phyloP scores from a whole-genome alignment of 2,113 vertebrate species.

The Triplophysa tibetana region DNA sequence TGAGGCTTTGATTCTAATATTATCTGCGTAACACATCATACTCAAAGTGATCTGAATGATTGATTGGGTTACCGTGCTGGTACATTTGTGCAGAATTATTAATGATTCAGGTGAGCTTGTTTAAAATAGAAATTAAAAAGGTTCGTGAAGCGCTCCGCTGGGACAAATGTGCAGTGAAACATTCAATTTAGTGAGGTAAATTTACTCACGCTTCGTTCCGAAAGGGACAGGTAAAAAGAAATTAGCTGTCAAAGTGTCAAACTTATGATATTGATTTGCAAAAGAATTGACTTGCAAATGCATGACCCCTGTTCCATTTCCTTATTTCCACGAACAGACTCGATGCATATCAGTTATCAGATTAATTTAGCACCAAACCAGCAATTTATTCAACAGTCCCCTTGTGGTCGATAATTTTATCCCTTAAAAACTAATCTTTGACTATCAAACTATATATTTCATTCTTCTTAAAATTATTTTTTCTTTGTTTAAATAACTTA shows the following conservation, averaged over 20 bases:
- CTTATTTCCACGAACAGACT: constrained; percentile 9
- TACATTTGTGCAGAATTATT: neutral
- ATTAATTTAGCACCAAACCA: no score
- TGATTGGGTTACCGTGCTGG: constrained; percentile 7
- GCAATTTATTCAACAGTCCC: no score
- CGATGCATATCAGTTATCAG: neutral
- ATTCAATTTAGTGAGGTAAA: constrained; percentile 1
- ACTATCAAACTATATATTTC: no score
- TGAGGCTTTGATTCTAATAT: constrained; percentile 19
- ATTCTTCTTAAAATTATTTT: no score
- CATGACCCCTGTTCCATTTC: neutral
- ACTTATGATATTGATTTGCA: neutral
- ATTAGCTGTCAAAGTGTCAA: constrained; percentile 35
- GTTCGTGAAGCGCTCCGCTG: neutral
- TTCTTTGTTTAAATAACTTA: no score
- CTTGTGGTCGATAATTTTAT: no score
- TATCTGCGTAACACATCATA: neutral
- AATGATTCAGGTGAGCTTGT: constrained; percentile 23
- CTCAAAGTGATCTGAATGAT: constrained; percentile 11
- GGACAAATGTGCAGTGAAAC: neutral
- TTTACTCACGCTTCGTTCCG: neutral
- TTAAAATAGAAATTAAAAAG: constrained; percentile 19
- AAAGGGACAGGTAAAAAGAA: neutral
- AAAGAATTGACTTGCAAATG: constrained; percentile 38
- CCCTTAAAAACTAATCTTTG: no score